phyloP scores from a whole-genome alignment of 2,888 invertebrate genomes.

The Cheilosia urbana region DNA sequence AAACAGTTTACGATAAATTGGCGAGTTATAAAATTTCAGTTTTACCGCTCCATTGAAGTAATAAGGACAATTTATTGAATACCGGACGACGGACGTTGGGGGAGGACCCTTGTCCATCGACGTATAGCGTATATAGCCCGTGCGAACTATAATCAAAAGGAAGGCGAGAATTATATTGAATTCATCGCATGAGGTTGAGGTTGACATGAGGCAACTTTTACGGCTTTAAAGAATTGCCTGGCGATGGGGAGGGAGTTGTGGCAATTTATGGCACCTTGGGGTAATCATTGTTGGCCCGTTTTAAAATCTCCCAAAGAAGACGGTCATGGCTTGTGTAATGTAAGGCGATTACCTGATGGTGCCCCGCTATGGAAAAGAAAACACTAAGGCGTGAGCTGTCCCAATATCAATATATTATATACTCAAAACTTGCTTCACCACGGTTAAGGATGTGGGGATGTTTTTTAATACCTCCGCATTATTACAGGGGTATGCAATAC shows the following conservation, averaged over 20 bases:
- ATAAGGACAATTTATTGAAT: slow-evolving; percentile 83
- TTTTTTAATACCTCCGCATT: too few relatives aligned
- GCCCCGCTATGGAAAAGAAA: too few relatives aligned
- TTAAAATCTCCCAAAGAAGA: neutral
- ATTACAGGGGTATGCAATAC: too few relatives aligned
- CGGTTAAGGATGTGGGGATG: too few relatives aligned
- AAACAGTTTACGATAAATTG: slow-evolving; percentile 78
- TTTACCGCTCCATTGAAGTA: slow-evolving; percentile 82
- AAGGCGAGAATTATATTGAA: slow-evolving; percentile 36
- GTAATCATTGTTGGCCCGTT: slow-evolving; percentile 19
- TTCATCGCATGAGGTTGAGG: slow-evolving; percentile 23
- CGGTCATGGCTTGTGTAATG: neutral
- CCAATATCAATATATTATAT: too few relatives aligned
- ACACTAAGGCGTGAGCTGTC: too few relatives aligned
- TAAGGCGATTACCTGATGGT: too few relatives aligned
- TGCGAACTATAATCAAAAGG: slow-evolving; percentile 31
- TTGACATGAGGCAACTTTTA: slow-evolving; percentile 40
- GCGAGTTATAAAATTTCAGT: slow-evolving; percentile 80
- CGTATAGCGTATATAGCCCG: too few relatives aligned
- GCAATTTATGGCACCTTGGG: slow-evolving; percentile 40
- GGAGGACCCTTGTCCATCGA: neutral
- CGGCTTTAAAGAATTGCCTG: slow-evolving; percentile 17
- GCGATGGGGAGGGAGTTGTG: neutral
- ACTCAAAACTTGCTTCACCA: too few relatives aligned
- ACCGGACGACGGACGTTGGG: slow-evolving; percentile 34